phyloP scores from a whole-genome alignment of 2,113 vertebrate species.

The Phrynosoma blainvillii region DNA sequence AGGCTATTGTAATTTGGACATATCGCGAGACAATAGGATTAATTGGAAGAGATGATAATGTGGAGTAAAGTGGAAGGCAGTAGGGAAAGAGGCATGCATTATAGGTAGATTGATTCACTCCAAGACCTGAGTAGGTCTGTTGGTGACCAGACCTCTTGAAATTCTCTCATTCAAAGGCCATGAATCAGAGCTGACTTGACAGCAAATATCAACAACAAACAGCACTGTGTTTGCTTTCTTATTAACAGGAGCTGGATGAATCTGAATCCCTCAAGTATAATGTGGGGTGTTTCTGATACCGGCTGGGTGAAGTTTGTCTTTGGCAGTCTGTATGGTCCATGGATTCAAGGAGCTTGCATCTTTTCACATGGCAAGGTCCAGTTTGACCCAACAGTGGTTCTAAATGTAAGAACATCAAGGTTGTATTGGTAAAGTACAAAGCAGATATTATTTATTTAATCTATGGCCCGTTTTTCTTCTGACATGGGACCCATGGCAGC shows the following conservation, averaged over 20 bases:
- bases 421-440: neutral
- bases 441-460: too few species aligned
- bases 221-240: neutral
- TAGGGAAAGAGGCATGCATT: too few species aligned
- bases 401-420: slow-evolving; percentile 52
- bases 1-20: too few species aligned
- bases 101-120: too few species aligned
- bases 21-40: too few species aligned
- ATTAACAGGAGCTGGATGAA: slow-evolving; percentile 67
- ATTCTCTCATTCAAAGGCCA: too few species aligned
- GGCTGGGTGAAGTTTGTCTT: slow-evolving; percentile 74
- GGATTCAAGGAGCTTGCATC: slow-evolving; percentile 68
- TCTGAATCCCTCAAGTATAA: slow-evolving; percentile 56
- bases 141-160: too few species aligned
- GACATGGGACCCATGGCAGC: neutral
- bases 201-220: neutral
- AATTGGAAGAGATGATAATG: too few species aligned
- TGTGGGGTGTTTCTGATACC: slow-evolving; percentile 73
- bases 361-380: slow-evolving; percentile 68
- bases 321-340: slow-evolving; percentile 65
- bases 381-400: slow-evolving; percentile 57
- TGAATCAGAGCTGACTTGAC: too few species aligned
- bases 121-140: too few species aligned
- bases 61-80: too few species aligned
- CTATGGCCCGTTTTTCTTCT: too few species aligned